Conservation (phyloP, 2,888 invertebrate genomes). For the Cataglyphis rosenhaueri region DNA sequence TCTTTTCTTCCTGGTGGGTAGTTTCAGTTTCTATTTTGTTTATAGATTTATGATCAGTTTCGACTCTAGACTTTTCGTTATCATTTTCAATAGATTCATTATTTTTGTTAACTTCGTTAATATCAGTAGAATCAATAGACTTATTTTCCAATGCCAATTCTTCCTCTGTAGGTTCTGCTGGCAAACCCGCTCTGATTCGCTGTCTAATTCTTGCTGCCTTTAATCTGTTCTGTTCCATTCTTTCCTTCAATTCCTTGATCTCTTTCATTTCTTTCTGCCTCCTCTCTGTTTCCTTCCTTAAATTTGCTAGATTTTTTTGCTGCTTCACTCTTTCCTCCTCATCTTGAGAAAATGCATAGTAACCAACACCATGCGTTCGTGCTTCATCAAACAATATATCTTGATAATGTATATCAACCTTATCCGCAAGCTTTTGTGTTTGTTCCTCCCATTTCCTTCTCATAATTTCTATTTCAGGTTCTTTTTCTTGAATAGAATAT, state of each 20-base stretch:
- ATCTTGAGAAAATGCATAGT: conserved; percentile 95
- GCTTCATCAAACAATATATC: conserved; percentile 97
- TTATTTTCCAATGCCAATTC: conserved; percentile 75
- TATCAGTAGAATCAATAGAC: conserved; percentile 66
- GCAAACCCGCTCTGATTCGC: conserved; percentile 90
- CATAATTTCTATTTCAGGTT: conserved; percentile 88
- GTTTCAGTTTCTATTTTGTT: conserved; percentile 48
- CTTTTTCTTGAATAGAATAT: conserved; percentile 68
- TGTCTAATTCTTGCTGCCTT: conserved; percentile 91
- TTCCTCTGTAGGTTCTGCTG: conserved; percentile 86
- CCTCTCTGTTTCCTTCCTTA: conserved; percentile 90
- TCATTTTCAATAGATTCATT: background rate
- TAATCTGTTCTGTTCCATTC: conserved; percentile 89
- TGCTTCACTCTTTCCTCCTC: conserved; percentile 92
- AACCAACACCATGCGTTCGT: conserved; percentile 96
- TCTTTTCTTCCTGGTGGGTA: conserved; percentile 54
- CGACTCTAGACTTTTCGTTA: background rate
- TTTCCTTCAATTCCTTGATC: conserved; percentile 88
- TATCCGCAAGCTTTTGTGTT: conserved; percentile 90
- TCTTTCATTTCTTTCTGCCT: conserved; percentile 90
- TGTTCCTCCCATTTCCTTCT: conserved; percentile 95
- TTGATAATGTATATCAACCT: conserved; percentile 95
- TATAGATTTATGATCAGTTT: background rate
- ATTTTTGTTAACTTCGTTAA: conserved; percentile 5
- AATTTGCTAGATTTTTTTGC: conserved; percentile 91